Base-by-base conservation (phyloP, 2,797 vertebrate genomes). In the Enoplosus armatus region DNA sequence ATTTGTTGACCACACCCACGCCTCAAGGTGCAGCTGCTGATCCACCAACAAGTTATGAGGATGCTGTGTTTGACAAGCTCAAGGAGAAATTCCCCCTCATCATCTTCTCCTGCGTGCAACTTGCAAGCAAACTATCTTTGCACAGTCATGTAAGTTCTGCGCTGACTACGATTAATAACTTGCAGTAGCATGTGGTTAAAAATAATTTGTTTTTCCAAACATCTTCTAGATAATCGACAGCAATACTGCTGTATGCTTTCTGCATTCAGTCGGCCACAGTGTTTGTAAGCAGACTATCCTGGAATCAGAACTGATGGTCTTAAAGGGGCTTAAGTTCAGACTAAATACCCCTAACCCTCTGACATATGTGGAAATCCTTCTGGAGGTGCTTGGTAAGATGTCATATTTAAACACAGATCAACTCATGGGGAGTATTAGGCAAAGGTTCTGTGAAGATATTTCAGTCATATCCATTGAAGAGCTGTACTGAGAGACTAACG, bases 61-160 rank as follows among this genome's bases (percentile, higher is more conserved):
- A 91, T 27, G 82, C 78, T 20, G 29, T 94, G 81, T 95, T 94
- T 82, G 90, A 94, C 24, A 86, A 89, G 55, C 90, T 98, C 8
- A 80, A 73, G 11, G 78, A 92, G 37, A 96, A 94, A 27, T 96
- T 97, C 75, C 84, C 94, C 8, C 90, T 98, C 66, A 93, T 96
- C 1, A 79, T 98, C 12, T 94, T 98, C 81, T 96, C 97, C 0
- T 98, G 97, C 20, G 50, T 99, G 41, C 98, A 98, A 86, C 94
- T 99, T n/a, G 97, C 97, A 0, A 99, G 97, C 95, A 99, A 99
- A 86, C 87, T 99, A 65, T 96, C 96, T 56, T 93, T 97, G 62
- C 95, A 96, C 78, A 93, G 93, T 48, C 93, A 90, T 0, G 98
- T 98, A 93, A 93, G 96, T 87, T 81, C 68, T 29, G 33, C n/a